Percentiles rank a stretch among this genome's conserved stretches.
phyloP scores from a whole-genome alignment of 2,113 vertebrate species.

The Prunella fulvescens region DNA sequence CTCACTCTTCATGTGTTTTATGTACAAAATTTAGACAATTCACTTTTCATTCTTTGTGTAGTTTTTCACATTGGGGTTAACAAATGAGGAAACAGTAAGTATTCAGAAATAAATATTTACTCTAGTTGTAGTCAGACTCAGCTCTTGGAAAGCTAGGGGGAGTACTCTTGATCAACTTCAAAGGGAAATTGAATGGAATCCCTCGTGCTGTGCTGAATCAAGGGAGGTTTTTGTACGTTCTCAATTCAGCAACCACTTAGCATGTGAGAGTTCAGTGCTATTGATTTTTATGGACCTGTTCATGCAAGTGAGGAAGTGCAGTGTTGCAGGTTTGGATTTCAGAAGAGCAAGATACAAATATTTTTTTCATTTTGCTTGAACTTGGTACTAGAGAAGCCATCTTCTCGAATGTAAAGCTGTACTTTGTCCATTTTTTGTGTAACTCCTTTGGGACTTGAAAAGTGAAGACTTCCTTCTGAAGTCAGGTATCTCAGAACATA shows the following conservation, averaged over 20 bases:
- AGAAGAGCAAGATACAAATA: background rate
- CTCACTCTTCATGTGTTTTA: background rate
- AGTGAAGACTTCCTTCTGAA: background rate
- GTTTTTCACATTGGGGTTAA: background rate
- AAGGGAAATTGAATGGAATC: background rate
- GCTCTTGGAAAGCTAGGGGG: background rate
- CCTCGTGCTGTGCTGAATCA: background rate
- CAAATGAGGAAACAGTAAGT: background rate
- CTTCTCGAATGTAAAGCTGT: background rate
- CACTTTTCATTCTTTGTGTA: background rate
- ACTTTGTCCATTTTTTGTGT: background rate
- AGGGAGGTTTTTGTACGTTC: background rate
- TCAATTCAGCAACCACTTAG: background rate
- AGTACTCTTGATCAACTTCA: conserved; percentile 16
- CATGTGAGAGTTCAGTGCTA: background rate
- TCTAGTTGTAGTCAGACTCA: background rate
- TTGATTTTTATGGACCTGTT: background rate
- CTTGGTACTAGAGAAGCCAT: background rate
- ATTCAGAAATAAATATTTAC: conserved; percentile 21
- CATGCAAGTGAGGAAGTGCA: background rate
- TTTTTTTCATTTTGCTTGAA: background rate
- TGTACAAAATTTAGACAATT: background rate
- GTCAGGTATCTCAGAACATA: background rate
- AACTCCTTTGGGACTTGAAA: background rate
- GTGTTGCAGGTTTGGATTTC: background rate